Evolutionary conservation across 1,140 invertebrate genomes (phyloP), one percentile per base, ranked within the genome.

Genomic region (Micrasema longulum): DNA sequence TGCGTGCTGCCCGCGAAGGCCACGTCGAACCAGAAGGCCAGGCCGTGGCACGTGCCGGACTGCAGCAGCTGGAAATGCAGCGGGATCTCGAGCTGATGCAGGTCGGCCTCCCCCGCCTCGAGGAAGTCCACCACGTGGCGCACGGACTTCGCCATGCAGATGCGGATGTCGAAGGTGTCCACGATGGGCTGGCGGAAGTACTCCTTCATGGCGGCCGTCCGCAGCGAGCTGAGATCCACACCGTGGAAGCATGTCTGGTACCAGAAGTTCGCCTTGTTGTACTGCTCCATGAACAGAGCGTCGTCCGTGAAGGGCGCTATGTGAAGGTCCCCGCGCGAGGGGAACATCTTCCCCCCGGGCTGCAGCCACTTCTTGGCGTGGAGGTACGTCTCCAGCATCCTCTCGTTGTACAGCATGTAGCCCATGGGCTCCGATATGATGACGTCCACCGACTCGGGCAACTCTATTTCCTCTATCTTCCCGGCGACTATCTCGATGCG

Each of bases 1-100:
- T 95, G 92, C 71, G 89, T 91, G 64, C 91, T 91, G 23, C 98
- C 98, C 57, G 95, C 90, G 85, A 99, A 99, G 53, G 97, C 93
- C n/a, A 99, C 98, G 86, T 99, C 98, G 85, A 99, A 99, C 98
- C 98, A 99, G 85, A 99, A 99, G 16, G 98, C 98, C 68, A 99
- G 85, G 7, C 98, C 98, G 80, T 99, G 98, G 72, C 98, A 93
- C 69, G 96, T 96, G 50, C 96, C 97, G 18, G 97, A 93, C 81
- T 98, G 94, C 76, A 95, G 87, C 72, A 98, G 89, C 77, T 93
- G 93, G 87, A 98, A 99, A 82, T 95, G 92, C 26, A 99, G 88
- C 68, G 97, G 97, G 79, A 99, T 96, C 82, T 97, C 93, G 84
- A 99, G 98, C 79, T 91, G 90, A 84, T 99, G 96, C 76, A 99